Evolutionary conservation across 2,113 vertebrate genomes (phyloP), one percentile per base, ranked within the genome.

Genomic region (Pithys albifrons): DNA sequence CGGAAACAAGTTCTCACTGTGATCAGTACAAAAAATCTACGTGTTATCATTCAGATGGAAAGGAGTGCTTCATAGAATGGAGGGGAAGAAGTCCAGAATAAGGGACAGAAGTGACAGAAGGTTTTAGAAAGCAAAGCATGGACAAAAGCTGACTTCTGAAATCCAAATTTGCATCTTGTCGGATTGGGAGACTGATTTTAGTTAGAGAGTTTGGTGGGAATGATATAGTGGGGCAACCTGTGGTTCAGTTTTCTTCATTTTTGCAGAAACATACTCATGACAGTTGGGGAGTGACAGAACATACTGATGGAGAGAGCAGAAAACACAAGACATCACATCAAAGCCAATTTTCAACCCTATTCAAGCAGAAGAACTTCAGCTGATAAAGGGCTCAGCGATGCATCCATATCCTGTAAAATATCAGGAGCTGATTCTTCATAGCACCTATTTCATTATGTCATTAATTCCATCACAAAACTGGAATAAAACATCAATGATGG

Each of bases 401-500:
- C 13, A 11, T 39, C 52, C 41, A 43, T 43, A 43, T 41, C 41
- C 41, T 48, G 9, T 59, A 41, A 85, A 35, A n/a, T 14, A 31
- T 9, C 14, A 45, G 39, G n/a, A 85, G 9, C 4, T 1, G 2
- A 66, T 64, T 71, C 37, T 51, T 83, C 24, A 31, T 9, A 75
- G 18, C 7, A 23, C 18, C 35, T 82, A 41, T 49, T 55, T 12
- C 19, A 4, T 39, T 3, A 45, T 72, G 19, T 16, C 55, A 20
- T 59, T 43, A 89, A 49, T 73, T 91, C 17, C 17, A 1, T 0
- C 14, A 39, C 29, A 55, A 51, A 91, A 41, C 2, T 52, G 8
- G 10, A 18, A 48, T 10, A 85, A 80, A 78, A 24, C 5, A 61
- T 46, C 9, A 46, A 6, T 0, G 0, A 22, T 19, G 12, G 12